A percentile compares a stretch with the other conserved stretches of the same genome.
Evolutionary conservation across 2,797 vertebrate species (phyloP).

Genomic region (Semaprochilodus insignis): DNA sequence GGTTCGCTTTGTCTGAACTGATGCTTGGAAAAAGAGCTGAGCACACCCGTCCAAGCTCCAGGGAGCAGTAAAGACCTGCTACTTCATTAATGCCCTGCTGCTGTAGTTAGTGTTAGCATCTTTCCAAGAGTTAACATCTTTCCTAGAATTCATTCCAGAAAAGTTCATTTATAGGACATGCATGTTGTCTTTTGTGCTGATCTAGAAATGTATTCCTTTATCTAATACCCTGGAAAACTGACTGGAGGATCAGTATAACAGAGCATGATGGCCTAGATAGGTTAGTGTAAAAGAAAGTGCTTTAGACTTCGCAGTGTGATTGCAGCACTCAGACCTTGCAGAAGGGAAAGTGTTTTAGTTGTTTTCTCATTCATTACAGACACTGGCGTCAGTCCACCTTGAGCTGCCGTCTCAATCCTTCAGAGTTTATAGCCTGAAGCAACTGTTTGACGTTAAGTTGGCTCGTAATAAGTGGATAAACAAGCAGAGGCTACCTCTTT

Average conservation of each 20-base stretch:
- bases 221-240: background rate
- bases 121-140: background rate
- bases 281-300: conserved; percentile 1
- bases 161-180: too few species aligned
- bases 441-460: conserved; percentile 1
- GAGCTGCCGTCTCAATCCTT: conserved; percentile 2
- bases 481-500: background rate
- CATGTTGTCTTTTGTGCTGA: background rate
- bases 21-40: conserved; percentile 41
- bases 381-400: background rate
- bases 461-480: background rate
- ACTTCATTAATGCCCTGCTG: conserved; percentile 17
- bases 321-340: conserved; percentile 9
- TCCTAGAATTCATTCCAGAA: too few species aligned
- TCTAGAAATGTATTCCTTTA: background rate
- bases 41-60: conserved; percentile 10
- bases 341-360: conserved; percentile 4
- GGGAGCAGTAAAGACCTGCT: conserved; percentile 16
- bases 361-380: conserved; percentile 9
- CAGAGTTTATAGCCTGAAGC: conserved; percentile 11
- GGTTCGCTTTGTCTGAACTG: background rate
- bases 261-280: background rate
- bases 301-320: background rate
- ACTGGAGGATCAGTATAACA: background rate
- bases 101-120: conserved; percentile 6